Evolutionary conservation across 2,113 vertebrate genomes (phyloP).

Genomic region (Lepus europaeus): DNA sequence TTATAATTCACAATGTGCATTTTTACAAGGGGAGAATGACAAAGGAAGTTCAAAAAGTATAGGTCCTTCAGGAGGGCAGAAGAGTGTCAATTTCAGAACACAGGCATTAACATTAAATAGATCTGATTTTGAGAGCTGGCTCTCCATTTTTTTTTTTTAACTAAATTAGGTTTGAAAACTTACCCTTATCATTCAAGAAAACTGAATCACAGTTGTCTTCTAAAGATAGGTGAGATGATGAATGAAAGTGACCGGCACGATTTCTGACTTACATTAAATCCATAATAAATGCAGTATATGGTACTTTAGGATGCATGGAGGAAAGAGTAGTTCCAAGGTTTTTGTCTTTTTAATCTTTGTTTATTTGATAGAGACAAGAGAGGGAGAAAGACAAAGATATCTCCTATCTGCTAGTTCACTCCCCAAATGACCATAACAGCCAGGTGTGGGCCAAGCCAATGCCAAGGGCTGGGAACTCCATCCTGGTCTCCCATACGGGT

Average conservation of each 20-base stretch:
- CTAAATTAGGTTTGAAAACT: background rate
- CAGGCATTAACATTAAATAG: background rate
- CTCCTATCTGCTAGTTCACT: too few species aligned
- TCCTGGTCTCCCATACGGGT: too few species aligned
- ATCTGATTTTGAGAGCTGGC: background rate
- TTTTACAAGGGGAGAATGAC: background rate
- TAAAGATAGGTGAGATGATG: background rate
- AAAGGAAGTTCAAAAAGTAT: background rate
- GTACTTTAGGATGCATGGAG: background rate
- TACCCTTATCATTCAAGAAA: background rate
- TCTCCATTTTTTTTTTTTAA: background rate
- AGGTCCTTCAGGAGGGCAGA: background rate
- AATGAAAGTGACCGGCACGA: background rate
- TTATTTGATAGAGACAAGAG: background rate
- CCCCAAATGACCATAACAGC: too few species aligned
- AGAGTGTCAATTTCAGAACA: background rate
- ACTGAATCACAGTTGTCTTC: background rate
- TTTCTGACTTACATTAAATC: background rate
- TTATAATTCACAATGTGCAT: background rate
- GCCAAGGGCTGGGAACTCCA: too few species aligned
- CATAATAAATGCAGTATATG: background rate
- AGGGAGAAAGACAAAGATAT: too few species aligned
- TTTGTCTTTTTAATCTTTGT: background rate
- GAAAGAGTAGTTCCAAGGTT: background rate
- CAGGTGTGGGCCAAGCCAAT: too few species aligned